These are phyloP conservation scores for Gymnodraco acuticeps DNA, from an alignment of 2,797 vertebrate species.

Conservation along the genomic window DNA sequence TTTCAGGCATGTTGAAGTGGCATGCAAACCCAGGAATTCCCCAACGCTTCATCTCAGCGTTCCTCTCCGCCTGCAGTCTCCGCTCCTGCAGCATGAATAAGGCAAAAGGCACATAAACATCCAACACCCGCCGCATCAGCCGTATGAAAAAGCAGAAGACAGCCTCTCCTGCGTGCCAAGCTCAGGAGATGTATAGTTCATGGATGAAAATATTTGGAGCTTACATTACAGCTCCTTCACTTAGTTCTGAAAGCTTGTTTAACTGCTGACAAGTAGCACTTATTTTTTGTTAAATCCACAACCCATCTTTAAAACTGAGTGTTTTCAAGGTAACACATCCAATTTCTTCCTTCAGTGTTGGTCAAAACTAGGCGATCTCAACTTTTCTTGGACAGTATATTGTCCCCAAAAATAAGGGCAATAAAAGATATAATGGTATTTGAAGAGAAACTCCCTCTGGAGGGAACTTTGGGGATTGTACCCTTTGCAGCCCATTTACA, in stretches of 20 bases:
- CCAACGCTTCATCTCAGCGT: conserved; percentile 26
- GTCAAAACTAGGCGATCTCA: too few species aligned
- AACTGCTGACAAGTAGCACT: conserved; percentile 2
- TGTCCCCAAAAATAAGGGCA: too few species aligned
- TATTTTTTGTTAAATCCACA: conserved; percentile 4
- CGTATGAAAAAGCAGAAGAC: conserved; percentile 42
- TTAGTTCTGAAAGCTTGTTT: conserved; percentile 20
- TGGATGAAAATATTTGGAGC: conserved; percentile 46
- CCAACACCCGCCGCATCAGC: conserved; percentile 46
- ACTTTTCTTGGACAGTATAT: too few species aligned
- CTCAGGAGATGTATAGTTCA: conserved; percentile 34
- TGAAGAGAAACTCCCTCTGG: too few species aligned
- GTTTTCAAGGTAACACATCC: not conserved
- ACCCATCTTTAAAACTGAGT: not conserved
- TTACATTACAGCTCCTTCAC: conserved; percentile 27
- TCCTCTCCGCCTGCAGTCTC: conserved; percentile 31
- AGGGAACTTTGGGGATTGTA: too few species aligned
- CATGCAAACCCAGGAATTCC: conserved; percentile 40
- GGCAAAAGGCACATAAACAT: conserved; percentile 76
- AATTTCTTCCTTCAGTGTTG: too few species aligned
- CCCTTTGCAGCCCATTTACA: too few species aligned
- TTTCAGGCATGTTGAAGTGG: conserved; percentile 25
- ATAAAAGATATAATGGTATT: too few species aligned
- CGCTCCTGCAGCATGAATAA: conserved; percentile 69
- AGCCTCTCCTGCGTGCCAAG: conserved; percentile 24